These are phyloP conservation scores for Hippocampus comes DNA, from an alignment of 2,113 vertebrate genomes.

Conservation along the genomic window DNA sequence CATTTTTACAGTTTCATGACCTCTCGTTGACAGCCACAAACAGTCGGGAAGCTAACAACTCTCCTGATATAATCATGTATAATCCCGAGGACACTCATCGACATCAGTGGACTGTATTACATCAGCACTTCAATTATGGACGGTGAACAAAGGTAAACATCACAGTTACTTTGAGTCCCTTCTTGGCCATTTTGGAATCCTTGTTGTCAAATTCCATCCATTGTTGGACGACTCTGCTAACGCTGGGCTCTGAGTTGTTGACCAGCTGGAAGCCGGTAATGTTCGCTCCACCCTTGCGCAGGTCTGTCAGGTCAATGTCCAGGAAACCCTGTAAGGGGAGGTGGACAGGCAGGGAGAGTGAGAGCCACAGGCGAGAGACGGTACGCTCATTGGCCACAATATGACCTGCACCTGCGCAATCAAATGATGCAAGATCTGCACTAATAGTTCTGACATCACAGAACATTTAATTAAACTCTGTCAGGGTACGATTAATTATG, in stretches of 20 bases:
- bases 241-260: slow-evolving; percentile 83
- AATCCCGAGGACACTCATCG: not conserved
- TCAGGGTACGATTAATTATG: too few relatives aligned
- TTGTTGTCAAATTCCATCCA: slow-evolving; percentile 92
- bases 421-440: not conserved
- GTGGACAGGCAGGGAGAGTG: slow-evolving; percentile 11
- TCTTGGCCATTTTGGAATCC: slow-evolving; percentile 88
- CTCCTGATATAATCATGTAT: not conserved
- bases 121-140: not conserved
- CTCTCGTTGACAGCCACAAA: slow-evolving; percentile 18
- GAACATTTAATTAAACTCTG: not conserved
- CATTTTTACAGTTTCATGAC: slow-evolving; percentile 18
- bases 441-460: not conserved
- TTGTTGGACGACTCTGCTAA: slow-evolving; percentile 87
- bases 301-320: slow-evolving; percentile 92
- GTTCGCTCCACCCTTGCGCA: slow-evolving; percentile 92
- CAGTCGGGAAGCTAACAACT: slow-evolving; percentile 15
- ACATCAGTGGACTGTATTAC: not conserved
- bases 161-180: slow-evolving; percentile 81
- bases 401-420: not conserved
- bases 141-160: not conserved
- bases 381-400: not conserved
- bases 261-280: slow-evolving; percentile 96
- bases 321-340: slow-evolving; percentile 83
- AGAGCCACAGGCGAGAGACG: not conserved